A percentile compares a stretch with the other conserved stretches of the same genome.
Evolutionary conservation across 2,888 invertebrate genomes (phyloP).

Genomic region (Caenorhabditis uteleia): DNA sequence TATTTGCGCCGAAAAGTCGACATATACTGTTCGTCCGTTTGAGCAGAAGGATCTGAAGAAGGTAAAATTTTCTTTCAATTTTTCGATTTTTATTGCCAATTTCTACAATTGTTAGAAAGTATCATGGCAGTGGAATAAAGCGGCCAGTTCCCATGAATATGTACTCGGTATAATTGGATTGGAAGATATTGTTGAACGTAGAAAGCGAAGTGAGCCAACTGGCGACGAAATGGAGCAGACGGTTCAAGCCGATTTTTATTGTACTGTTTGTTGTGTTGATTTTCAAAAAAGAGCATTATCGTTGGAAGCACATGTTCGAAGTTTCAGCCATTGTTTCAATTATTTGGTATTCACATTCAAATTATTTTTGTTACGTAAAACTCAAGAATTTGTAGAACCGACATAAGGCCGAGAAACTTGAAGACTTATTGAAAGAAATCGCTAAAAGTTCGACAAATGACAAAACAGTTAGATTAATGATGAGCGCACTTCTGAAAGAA

Average conservation of each 20-base stretch:
- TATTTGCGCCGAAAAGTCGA: constrained; percentile 15
- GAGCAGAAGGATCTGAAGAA: constrained; percentile 39
- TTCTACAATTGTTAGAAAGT: constrained; percentile 42
- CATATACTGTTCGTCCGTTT: constrained; percentile 46
- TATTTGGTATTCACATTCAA: constrained; percentile 36
- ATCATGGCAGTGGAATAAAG: constrained; percentile 42
- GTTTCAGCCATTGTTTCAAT: constrained; percentile 31
- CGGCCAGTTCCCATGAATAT: constrained; percentile 34
- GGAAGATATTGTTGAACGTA: constrained; percentile 44
- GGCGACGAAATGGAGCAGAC: neutral
- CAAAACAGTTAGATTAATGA: constrained; percentile 10
- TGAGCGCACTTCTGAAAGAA: constrained; percentile 38
- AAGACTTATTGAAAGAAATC: neutral
- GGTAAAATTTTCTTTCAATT: constrained; percentile 28
- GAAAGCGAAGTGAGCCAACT: constrained; percentile 1
- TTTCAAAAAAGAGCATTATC: constrained; percentile 23
- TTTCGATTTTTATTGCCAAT: neutral
- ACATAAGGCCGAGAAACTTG: no score
- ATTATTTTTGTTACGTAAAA: no score
- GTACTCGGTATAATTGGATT: constrained; percentile 44
- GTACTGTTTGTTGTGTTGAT: constrained; percentile 33
- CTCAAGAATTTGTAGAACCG: no score
- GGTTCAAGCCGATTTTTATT: constrained; percentile 36
- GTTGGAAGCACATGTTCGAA: constrained; percentile 44
- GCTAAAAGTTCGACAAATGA: neutral